These are phyloP conservation scores for Channa striata DNA, from an alignment of 2,797 vertebrate genomes.

Conservation along the genomic window DNA sequence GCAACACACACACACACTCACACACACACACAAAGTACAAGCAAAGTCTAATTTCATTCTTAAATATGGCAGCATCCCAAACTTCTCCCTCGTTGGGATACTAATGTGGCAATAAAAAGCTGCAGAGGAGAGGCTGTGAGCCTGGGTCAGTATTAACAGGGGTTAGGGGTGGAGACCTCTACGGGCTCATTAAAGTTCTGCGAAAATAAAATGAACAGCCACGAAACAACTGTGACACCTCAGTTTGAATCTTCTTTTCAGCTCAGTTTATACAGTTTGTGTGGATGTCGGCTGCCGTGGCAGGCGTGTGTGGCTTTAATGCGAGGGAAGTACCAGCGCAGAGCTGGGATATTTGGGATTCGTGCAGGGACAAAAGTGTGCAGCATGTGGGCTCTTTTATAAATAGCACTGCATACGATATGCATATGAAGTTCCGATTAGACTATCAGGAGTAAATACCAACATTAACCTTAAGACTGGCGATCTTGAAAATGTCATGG, in stretches of 20 bases:
- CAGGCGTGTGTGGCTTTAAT: conserved; percentile 3
- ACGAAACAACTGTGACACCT: conserved; percentile 14
- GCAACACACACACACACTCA: neutral
- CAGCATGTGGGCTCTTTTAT: neutral
- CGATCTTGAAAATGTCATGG: too few species aligned
- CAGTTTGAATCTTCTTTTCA: conserved; percentile 20
- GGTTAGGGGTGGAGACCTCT: conserved; percentile 18
- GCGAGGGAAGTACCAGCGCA: neutral
- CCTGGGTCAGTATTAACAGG: conserved; percentile 30
- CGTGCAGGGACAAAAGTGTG: neutral
- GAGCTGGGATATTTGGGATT: neutral
- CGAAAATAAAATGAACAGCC: conserved; percentile 29
- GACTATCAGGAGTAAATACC: neutral
- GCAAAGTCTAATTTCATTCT: neutral
- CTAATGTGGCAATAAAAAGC: conserved; percentile 15
- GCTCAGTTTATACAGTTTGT: conserved; percentile 13
- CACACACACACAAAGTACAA: neutral
- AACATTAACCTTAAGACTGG: too few species aligned
- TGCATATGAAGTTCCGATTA: neutral
- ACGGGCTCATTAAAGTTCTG: conserved; percentile 36
- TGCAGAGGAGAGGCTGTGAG: conserved; percentile 14
- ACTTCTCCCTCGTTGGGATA: conserved; percentile 8
- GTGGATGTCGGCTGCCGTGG: neutral
- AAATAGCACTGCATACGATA: neutral
- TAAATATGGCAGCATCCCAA: conserved; percentile 7